phyloP scores from a whole-genome alignment of 2,888 invertebrate species.

The Synergus japonicus region DNA sequence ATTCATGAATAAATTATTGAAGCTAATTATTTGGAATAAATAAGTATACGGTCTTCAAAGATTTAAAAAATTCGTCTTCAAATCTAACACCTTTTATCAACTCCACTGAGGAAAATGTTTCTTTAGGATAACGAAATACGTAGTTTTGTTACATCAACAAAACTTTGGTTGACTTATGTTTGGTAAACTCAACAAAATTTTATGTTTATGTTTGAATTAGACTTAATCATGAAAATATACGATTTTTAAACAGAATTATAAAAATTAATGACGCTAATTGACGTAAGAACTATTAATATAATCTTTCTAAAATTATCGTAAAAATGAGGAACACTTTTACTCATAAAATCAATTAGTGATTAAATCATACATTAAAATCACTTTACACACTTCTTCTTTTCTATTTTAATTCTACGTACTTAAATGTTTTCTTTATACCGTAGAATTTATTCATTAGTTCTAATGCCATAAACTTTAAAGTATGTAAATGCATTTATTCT shows the following conservation, averaged over 20 bases:
- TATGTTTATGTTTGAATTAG: slow-evolving; percentile 7
- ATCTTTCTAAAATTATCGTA: not conserved
- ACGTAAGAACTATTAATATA: not conserved
- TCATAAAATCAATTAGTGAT: not conserved
- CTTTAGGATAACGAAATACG: too few species aligned
- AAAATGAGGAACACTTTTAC: not conserved
- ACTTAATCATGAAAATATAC: not conserved
- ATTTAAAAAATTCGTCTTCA: not conserved
- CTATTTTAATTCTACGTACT: not conserved
- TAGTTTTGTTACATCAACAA: too few species aligned
- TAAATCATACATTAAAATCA: not conserved
- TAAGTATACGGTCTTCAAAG: not conserved
- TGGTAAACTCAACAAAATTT: not conserved
- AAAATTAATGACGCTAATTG: not conserved
- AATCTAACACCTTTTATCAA: not conserved
- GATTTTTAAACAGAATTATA: not conserved
- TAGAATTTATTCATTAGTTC: slow-evolving; percentile 28
- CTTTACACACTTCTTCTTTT: not conserved
- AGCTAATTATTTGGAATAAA: not conserved
- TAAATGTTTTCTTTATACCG: slow-evolving; percentile 1
- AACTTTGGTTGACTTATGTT: too few species aligned
- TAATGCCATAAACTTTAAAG: slow-evolving; percentile 23
- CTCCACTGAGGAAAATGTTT: too few species aligned
- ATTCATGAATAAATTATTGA: not conserved
- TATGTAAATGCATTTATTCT: slow-evolving; percentile 1